Conservation (phyloP, 2,797 vertebrate genomes). For the Coilia nasus region DNA sequence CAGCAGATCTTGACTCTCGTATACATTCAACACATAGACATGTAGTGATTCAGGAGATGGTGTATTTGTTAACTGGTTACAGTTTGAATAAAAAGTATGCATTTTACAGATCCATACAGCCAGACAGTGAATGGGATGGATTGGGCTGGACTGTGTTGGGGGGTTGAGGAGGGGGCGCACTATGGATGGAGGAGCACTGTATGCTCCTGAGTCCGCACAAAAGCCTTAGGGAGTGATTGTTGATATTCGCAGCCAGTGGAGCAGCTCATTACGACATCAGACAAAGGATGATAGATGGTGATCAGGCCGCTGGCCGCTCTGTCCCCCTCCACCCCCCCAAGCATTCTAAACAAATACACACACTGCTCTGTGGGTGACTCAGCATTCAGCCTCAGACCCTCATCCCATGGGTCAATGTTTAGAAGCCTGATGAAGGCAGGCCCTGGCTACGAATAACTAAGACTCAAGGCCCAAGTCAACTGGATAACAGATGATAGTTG, state of each 20-base stretch:
- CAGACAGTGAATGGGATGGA: background rate
- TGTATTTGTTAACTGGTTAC: background rate
- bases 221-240: constrained; percentile 28
- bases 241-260: constrained; percentile 47
- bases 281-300: constrained; percentile 55
- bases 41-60: no score
- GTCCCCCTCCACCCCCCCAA: background rate
- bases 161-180: background rate
- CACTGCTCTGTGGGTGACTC: constrained; percentile 46
- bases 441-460: background rate
- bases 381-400: constrained; percentile 45
- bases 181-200: background rate
- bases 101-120: background rate
- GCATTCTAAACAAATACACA: constrained; percentile 5
- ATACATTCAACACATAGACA: no score
- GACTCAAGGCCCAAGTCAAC: background rate
- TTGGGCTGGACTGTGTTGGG: background rate
- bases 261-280: constrained; percentile 54
- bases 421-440: background rate
- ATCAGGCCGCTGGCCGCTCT: constrained; percentile 41
- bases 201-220: constrained; percentile 6
- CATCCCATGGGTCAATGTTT: constrained; percentile 38
- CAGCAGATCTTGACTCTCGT: no score
- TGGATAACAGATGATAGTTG: background rate
- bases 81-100: background rate